Conservation (phyloP, 2,888 invertebrate genomes). For the Drosophila neutralis region DNA sequence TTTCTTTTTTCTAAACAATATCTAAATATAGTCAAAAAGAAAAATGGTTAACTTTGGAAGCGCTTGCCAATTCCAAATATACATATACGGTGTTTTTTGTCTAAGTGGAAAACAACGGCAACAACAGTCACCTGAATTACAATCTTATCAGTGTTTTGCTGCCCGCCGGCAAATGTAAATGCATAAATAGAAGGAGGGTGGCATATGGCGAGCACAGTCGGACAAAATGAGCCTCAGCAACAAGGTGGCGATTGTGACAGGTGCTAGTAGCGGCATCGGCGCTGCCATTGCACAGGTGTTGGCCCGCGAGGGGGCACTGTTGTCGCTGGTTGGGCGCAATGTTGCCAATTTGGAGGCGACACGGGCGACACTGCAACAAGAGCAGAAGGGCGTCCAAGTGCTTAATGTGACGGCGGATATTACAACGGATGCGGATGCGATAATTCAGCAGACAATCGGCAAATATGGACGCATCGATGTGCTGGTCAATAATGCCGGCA, state of each 20-base stretch:
- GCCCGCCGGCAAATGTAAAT: not conserved
- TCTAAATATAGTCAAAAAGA: not conserved
- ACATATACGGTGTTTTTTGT: not conserved
- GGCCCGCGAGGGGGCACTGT: constrained; percentile 87
- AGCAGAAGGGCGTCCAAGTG: constrained; percentile 28
- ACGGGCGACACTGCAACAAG: constrained; percentile 83
- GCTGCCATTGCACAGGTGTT: constrained; percentile 89
- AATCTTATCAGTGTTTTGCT: constrained; percentile 45
- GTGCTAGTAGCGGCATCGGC: constrained; percentile 91
- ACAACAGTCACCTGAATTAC: constrained; percentile 4
- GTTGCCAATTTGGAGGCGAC: constrained; percentile 88
- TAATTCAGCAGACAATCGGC: constrained; percentile 89
- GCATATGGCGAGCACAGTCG: constrained; percentile 32
- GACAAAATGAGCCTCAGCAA: constrained; percentile 75
- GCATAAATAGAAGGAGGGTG: constrained; percentile 37
- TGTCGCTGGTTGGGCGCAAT: constrained; percentile 90
- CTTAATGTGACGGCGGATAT: constrained; percentile 87
- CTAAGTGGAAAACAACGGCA: too few relatives aligned
- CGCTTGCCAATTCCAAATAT: not conserved
- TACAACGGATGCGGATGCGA: constrained; percentile 87
- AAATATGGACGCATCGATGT: constrained; percentile 89
- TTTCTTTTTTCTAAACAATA: not conserved
- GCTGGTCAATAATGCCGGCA: constrained; percentile 94
- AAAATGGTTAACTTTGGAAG: not conserved
- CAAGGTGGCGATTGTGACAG: constrained; percentile 87